Conservation (phyloP, 37 sponge, comb jelly and placozoan genomes). For the Chondrosia reniformis region DNA sequence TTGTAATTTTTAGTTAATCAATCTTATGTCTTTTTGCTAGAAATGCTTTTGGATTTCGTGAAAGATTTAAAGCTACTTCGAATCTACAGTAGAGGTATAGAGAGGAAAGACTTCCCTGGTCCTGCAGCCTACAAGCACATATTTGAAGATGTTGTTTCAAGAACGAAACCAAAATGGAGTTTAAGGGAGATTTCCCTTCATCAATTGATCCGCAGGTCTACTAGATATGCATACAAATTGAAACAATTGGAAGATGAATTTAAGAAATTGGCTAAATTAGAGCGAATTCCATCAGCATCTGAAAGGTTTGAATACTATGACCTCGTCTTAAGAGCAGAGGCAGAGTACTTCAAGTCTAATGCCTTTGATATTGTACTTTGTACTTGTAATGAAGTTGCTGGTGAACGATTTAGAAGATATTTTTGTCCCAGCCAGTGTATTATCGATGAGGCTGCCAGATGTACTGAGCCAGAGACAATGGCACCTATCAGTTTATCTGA, state of each 20-base stretch:
- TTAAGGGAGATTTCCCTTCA: slow-evolving; percentile 26
- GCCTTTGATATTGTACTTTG: slow-evolving; percentile 58
- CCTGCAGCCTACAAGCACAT: slow-evolving; percentile 11
- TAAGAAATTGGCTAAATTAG: neutral
- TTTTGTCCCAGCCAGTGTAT: slow-evolving; percentile 46
- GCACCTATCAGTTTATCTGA: slow-evolving; percentile 53
- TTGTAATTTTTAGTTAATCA: too few relatives aligned
- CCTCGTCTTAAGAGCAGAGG: slow-evolving; percentile 8
- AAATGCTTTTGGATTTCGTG: too few relatives aligned
- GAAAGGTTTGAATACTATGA: slow-evolving; percentile 16
- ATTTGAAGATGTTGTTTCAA: neutral
- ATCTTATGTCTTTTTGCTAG: too few relatives aligned
- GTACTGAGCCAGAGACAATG: slow-evolving; percentile 64
- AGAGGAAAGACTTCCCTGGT: slow-evolving; percentile 28
- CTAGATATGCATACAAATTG: too few relatives aligned
- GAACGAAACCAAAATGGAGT: neutral
- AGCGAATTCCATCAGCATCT: neutral
- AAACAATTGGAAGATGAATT: slow-evolving; percentile 8
- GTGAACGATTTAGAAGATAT: slow-evolving; percentile 15
- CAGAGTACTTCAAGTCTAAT: slow-evolving; percentile 13
- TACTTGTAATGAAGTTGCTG: slow-evolving; percentile 55
- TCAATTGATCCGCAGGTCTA: slow-evolving; percentile 9
- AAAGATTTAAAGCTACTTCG: too few relatives aligned
- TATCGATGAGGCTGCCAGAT: slow-evolving; percentile 76
- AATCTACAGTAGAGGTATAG: slow-evolving; percentile 44